These are phyloP conservation scores for Hyposoter didymator DNA, from an alignment of 2,888 invertebrate species.

Conservation along the genomic window DNA sequence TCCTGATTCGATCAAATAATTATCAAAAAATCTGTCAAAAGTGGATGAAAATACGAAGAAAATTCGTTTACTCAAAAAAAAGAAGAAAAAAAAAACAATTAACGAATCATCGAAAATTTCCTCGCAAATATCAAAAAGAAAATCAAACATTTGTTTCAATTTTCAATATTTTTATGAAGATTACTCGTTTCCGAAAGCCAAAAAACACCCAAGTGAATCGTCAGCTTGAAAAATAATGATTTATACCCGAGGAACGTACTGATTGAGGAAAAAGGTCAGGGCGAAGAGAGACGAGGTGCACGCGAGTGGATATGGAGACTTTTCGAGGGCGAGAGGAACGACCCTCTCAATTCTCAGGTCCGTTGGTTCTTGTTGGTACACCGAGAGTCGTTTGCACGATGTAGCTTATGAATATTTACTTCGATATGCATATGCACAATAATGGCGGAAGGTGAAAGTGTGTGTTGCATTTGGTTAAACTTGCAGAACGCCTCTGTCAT, in stretches of 20 bases:
- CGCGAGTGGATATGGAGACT: conserved; percentile 16
- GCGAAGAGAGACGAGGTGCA: neutral
- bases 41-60: neutral
- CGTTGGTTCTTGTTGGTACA: conserved; percentile 27
- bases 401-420: conserved; percentile 59
- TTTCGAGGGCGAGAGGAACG: conserved; percentile 34
- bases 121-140: neutral
- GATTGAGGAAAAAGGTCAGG: neutral
- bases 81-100: neutral
- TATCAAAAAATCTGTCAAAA: neutral
- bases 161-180: neutral
- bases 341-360: conserved; percentile 48
- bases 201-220: neutral
- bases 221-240: neutral
- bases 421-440: conserved; percentile 35
- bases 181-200: neutral
- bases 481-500: neutral
- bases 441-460: neutral
- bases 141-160: neutral
- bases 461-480: conserved; percentile 12
- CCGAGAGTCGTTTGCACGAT: conserved; percentile 49
- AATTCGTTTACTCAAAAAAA: neutral
- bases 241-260: neutral
- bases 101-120: neutral
- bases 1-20: neutral